Evolutionary conservation across 23 tunicate genomes (phyloP).

Genomic region (Aplidium turbinatum): DNA sequence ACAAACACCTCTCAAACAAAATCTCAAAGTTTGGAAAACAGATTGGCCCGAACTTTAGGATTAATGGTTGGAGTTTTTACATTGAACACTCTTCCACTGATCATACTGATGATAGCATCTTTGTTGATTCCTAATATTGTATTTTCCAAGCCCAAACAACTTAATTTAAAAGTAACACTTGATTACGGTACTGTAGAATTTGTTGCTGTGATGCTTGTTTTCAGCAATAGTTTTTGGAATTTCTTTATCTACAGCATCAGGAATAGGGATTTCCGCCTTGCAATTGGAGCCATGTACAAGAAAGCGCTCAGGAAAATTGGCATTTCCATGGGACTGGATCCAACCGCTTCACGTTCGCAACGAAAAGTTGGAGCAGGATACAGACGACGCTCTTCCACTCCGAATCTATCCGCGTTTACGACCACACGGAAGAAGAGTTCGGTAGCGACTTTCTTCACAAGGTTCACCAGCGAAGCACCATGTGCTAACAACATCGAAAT

Average conservation of each 20-base stretch:
- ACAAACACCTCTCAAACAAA: background rate
- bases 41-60: conserved; percentile 9
- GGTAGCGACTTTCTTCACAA: too few relatives aligned
- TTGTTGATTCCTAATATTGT: background rate
- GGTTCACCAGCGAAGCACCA: too few relatives aligned
- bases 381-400: too few relatives aligned
- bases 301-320: too few relatives aligned
- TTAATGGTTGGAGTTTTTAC: conserved; percentile 23
- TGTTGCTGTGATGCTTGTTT: background rate
- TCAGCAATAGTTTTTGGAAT: conserved; percentile 11
- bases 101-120: background rate
- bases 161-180: background rate
- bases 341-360: too few relatives aligned
- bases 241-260: conserved; percentile 14
- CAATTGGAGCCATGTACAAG: too few relatives aligned
- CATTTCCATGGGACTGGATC: too few relatives aligned
- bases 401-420: too few relatives aligned
- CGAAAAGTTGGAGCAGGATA: too few relatives aligned
- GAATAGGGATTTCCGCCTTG: background rate
- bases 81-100: background rate
- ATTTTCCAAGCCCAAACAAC: background rate
- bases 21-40: background rate
- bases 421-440: too few relatives aligned
- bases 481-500: too few relatives aligned
- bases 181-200: background rate